Evolutionary conservation across 2,888 invertebrate species (phyloP).

Genomic region (Callyntrura sp.): DNA sequence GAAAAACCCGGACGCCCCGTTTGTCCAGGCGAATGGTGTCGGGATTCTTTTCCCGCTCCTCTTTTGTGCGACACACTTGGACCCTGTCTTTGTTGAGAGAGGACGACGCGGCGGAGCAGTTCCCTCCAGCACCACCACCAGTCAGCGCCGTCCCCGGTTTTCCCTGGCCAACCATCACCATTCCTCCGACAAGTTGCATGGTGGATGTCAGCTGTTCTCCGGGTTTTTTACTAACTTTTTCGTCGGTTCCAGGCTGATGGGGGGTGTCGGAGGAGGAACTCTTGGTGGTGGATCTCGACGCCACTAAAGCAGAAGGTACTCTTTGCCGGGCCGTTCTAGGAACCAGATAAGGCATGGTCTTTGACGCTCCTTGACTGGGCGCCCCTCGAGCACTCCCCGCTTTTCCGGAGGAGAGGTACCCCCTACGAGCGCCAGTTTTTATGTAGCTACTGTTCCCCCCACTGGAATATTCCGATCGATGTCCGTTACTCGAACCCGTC

Average conservation of each 20-base stretch:
- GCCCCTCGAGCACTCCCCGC: conserved; percentile 29
- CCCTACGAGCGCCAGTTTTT: neutral
- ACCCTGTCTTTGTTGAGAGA: conserved; percentile 56
- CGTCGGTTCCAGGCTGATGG: neutral
- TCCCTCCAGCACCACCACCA: neutral
- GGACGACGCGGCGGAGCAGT: neutral
- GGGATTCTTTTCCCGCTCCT: conserved; percentile 93
- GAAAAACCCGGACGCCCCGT: conserved; percentile 85
- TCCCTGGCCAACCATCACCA: conserved; percentile 62
- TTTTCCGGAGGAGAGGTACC: neutral
- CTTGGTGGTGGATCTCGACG: neutral
- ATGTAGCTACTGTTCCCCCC: neutral
- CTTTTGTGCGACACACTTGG: conserved; percentile 90
- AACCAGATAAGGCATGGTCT: conserved; percentile 56
- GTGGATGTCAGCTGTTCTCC: neutral
- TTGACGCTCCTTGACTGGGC: neutral
- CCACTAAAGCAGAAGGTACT: neutral
- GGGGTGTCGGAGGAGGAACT: neutral
- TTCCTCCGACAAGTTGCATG: conserved; percentile 49
- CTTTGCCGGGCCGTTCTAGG: conserved; percentile 28
- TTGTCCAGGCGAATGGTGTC: conserved; percentile 95
- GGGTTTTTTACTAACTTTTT: neutral
- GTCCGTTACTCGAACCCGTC: neutral
- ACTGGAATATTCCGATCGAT: conserved; percentile 2
- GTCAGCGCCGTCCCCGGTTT: conserved; percentile 33